Evolutionary conservation across 2,888 invertebrate genomes (phyloP).

Genomic region (Labia minor): DNA sequence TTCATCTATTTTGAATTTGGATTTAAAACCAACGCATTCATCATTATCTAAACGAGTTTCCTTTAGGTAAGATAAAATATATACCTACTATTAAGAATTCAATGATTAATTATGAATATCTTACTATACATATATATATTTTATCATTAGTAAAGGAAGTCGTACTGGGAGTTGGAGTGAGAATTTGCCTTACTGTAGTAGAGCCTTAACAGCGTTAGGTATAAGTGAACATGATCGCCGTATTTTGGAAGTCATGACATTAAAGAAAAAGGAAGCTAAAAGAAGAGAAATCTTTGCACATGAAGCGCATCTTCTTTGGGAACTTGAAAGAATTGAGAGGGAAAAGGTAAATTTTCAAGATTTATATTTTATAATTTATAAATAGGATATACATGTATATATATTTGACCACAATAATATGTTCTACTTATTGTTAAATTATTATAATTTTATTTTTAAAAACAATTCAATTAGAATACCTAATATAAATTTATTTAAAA

Average conservation of each 20-base stretch:
- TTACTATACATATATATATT: no score
- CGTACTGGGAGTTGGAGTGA: not conserved
- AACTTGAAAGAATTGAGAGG: conserved; percentile 33
- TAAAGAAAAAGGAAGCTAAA: conserved; percentile 39
- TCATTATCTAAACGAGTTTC: not conserved
- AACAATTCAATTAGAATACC: not conserved
- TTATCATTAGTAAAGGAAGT: not conserved
- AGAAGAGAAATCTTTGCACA: conserved; percentile 41
- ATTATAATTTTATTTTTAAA: not conserved
- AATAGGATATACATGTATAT: no score
- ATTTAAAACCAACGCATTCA: not conserved
- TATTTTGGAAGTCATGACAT: conserved; percentile 40
- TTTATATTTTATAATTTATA: not conserved
- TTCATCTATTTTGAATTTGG: not conserved
- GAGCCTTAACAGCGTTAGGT: not conserved
- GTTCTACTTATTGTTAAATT: no score
- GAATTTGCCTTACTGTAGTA: not conserved
- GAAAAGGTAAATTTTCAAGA: conserved; percentile 23
- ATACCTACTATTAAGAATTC: not conserved
- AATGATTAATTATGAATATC: no score
- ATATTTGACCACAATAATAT: no score
- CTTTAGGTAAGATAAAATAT: not conserved
- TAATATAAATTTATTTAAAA: no score
- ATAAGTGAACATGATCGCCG: conserved; percentile 40
- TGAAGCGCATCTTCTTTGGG: conserved; percentile 42